Evolutionary conservation across 1,140 invertebrate species (phyloP), one percentile per base, ranked within the genome.

Genomic region (Aethina tumida): DNA sequence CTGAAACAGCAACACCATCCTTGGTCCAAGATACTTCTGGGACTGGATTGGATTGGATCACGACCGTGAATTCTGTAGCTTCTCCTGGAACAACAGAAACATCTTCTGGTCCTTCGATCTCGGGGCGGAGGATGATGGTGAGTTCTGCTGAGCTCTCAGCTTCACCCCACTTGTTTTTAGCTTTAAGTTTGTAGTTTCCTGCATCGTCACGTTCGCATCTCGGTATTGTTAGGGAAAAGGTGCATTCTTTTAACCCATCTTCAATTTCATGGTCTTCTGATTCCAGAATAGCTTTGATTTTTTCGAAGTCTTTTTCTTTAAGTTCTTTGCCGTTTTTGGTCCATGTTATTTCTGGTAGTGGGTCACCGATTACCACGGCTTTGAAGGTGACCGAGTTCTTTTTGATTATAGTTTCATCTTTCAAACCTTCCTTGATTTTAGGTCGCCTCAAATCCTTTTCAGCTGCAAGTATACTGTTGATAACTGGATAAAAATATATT

Each of bases 311-410:
- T 9, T 66, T 60, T 3, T 50, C 32, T 1, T 62, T 52, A 10
- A 72, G 54, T 47, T 67, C 63, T 16, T 67, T 54, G 1, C 63
- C 69, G 16, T 73, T 63, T 36, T 59, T 63, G 18, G 53, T 61
- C 77, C 77, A 79, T 47, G 54, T 65, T 4, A 71, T 51, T 15
- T 74, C 69, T 9, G 77, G 75, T 34, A 77, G 59, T 0, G 86
- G 91, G 66, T 92, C 84, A 12, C 81, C 90, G 25, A 80, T 78
- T 35, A 93, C 75, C 14, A 83, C 71, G 10, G 82, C 78, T 18
- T 72, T 73, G 41, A 94, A 75, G n/a, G 73, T 73, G 2, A 80
- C 79, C 2, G 75, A 67, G 34, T 78, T 73, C 31, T 79, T 75
- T 50, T 84, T 80, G 46, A 73, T 73, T 21, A 77, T 76, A 33